Percentiles rank a stretch among this genome's conserved stretches.
phyloP scores from a whole-genome alignment of 2,113 vertebrate species.

The Apodemus speciosus region DNA sequence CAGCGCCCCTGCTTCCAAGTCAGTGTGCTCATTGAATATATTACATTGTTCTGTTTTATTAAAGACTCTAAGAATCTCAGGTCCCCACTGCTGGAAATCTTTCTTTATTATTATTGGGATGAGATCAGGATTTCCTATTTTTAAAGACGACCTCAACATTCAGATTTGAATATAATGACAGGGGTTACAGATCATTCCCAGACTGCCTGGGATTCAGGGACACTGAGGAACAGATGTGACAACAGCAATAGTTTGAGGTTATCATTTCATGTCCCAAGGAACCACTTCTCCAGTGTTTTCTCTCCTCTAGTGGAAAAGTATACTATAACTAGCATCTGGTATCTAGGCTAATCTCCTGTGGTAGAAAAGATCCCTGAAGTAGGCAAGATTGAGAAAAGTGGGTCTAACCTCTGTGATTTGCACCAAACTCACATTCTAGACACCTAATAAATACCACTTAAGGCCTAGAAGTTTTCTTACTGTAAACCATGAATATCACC shows the following conservation, averaged over 20 bases:
- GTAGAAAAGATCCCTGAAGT: neutral
- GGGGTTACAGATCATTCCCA: neutral
- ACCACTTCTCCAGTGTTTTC: neutral
- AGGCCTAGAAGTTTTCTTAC: neutral
- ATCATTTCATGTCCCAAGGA: neutral
- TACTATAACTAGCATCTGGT: neutral
- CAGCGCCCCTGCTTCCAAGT: neutral
- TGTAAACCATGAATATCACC: slow-evolving; percentile 24
- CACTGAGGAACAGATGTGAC: neutral
- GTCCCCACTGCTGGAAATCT: neutral
- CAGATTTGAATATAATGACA: neutral
- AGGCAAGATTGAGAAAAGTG: slow-evolving; percentile 33
- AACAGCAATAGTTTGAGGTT: neutral
- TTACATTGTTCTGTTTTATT: slow-evolving; percentile 20
- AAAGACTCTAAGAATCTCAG: neutral
- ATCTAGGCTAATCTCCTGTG: slow-evolving; percentile 12
- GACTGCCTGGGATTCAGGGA: neutral
- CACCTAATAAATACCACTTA: slow-evolving; percentile 47
- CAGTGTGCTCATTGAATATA: neutral
- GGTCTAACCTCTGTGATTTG: neutral
- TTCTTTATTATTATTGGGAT: slow-evolving; percentile 1
- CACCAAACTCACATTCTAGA: slow-evolving; percentile 24
- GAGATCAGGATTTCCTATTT: neutral
- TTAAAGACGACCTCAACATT: slow-evolving; percentile 22
- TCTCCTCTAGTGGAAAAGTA: neutral